Evolutionary conservation across 2,797 vertebrate species (phyloP).

Genomic region (Platyrinchus mystaceus): DNA sequence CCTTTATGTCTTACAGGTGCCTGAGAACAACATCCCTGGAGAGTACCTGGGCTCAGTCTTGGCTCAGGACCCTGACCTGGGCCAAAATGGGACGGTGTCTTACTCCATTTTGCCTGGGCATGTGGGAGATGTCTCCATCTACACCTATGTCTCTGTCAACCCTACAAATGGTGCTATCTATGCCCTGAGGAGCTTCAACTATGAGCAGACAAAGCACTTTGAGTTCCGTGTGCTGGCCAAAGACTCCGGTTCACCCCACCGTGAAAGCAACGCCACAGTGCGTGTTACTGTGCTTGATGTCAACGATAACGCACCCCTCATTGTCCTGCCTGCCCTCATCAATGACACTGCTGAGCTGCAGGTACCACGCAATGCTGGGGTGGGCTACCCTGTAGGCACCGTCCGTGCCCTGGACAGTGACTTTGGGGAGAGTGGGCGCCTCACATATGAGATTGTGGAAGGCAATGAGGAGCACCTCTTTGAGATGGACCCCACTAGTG

Average conservation of each 20-base stretch:
- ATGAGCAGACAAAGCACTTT: slow-evolving; percentile 97
- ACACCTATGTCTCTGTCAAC: slow-evolving; percentile 97
- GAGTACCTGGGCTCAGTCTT: slow-evolving; percentile 96
- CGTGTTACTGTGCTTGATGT: slow-evolving; percentile 93
- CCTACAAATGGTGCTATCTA: slow-evolving; percentile 98
- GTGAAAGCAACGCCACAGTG: slow-evolving; percentile 95
- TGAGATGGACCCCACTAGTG: slow-evolving; percentile 92
- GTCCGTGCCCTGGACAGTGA: slow-evolving; percentile 95
- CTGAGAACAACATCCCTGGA: slow-evolving; percentile 98
- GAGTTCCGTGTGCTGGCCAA: slow-evolving; percentile 96
- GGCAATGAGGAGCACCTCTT: slow-evolving; percentile 97
- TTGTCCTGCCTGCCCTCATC: slow-evolving; percentile 90
- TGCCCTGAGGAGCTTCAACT: slow-evolving; percentile 96
- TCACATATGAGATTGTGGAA: slow-evolving; percentile 96
- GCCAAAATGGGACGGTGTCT: slow-evolving; percentile 95
- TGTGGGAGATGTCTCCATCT: slow-evolving; percentile 95
- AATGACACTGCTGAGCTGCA: slow-evolving; percentile 98
- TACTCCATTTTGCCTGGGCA: slow-evolving; percentile 95
- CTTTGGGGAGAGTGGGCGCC: slow-evolving; percentile 96
- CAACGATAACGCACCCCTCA: slow-evolving; percentile 96
- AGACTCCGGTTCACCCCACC: slow-evolving; percentile 93
- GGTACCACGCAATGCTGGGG: slow-evolving; percentile 93
- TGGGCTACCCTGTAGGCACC: slow-evolving; percentile 94
- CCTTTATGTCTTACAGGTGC: slow-evolving; percentile 93
- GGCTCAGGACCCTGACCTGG: slow-evolving; percentile 95